Base-by-base conservation (phyloP, 2,113 vertebrate genomes). In the Marmota flaviventris region DNA sequence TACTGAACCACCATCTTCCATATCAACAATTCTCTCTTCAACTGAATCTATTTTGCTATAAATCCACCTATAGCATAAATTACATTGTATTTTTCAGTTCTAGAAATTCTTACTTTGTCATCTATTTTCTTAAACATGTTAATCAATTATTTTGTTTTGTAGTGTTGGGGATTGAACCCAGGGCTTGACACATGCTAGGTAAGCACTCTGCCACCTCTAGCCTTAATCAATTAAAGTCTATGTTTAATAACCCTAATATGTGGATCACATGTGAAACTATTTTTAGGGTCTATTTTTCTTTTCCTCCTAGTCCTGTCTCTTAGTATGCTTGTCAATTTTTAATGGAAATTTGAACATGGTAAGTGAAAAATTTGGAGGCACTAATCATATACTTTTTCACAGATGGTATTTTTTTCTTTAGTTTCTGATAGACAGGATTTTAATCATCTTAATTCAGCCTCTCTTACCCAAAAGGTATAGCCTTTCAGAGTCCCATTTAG, bases 281-380 rank as follows among this genome's bases (percentile, higher is more conserved):
- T 81, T 85, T 34, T 77, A 2, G 69, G 81, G 67, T 45, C 70
- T 78, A 24, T 48, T 78, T 93, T 90, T 45, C 34, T 78, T 76
- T 76, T 85, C 34, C 3, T 94, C 37, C 84, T 89, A 51, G 22
- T 77, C 45, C 18, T 93, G 3, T 48, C 25, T 93, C 45, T 91
- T 79, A 42, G 4, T 93, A 75, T 91, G 72, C 12, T 32, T 84
- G n/a, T 45, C 77, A 45, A 91, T 69, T 95, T 97, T 93, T 85
- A 63, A 75, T 56, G 93, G 92, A 76, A 82, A 89, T 32, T 82
- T 77, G 67, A 27, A 20, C 22, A 88, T 84, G 86, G 9, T 72
- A 92, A 81, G 53, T 87, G 48, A 91, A 75, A 67, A 96, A 63
- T 39, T 76, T 20, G 39, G 77, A 85, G 48, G 20, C 17, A 94